phyloP scores from a whole-genome alignment of 2,888 invertebrate species.

The Xestia ashworthii region DNA sequence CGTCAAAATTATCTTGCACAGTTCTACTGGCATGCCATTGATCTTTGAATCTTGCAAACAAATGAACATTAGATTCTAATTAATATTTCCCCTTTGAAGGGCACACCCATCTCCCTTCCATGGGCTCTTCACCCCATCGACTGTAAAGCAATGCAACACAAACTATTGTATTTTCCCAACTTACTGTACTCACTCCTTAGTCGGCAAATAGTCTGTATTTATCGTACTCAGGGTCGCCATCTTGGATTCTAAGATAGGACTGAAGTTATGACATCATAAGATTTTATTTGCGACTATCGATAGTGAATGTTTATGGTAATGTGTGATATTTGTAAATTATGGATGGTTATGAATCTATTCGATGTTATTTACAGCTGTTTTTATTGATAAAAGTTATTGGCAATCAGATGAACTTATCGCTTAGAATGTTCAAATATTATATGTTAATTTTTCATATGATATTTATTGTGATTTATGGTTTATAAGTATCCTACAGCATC shows the following conservation, averaged over 20 bases:
- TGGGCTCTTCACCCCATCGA: slow-evolving; percentile 43
- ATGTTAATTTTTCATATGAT: not conserved
- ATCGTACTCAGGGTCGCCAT: slow-evolving; percentile 67
- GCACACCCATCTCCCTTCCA: slow-evolving; percentile 13
- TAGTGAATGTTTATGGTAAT: slow-evolving; percentile 49
- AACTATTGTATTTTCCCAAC: slow-evolving; percentile 70
- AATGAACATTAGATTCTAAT: not conserved
- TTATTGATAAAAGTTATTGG: slow-evolving; percentile 5
- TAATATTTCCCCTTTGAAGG: slow-evolving; percentile 9
- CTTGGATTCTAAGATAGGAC: slow-evolving; percentile 39
- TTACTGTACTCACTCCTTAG: slow-evolving; percentile 67
- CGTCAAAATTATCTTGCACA: too few relatives aligned
- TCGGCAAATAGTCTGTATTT: slow-evolving; percentile 75
- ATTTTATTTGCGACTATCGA: slow-evolving; percentile 56
- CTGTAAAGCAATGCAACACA: slow-evolving; percentile 62
- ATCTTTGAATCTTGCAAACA: not conserved
- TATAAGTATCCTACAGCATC: not conserved
- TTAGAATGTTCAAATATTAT: not conserved
- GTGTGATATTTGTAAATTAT: slow-evolving; percentile 38
- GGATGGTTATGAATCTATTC: slow-evolving; percentile 20
- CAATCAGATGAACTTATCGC: slow-evolving; percentile 2
- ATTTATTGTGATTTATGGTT: not conserved
- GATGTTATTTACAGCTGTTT: slow-evolving; percentile 11
- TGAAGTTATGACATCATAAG: slow-evolving; percentile 53
- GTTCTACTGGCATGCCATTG: not conserved